phyloP scores from a whole-genome alignment of 1,140 invertebrate genomes.

The Dryas iulia region DNA sequence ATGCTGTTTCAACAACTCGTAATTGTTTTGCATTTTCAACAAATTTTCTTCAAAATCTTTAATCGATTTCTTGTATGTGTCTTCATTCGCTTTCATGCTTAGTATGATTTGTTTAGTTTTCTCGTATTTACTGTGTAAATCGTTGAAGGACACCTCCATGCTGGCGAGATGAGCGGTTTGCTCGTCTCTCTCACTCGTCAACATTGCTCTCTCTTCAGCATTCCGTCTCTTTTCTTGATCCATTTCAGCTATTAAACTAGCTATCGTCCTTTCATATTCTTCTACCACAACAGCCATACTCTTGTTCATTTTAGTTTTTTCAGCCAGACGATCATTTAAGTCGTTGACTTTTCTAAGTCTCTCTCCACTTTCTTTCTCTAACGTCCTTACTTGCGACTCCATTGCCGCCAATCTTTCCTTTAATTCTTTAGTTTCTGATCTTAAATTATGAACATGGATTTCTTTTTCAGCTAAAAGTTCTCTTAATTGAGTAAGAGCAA shows the following conservation, averaged over 20 bases:
- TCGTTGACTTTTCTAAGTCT: slow-evolving; percentile 60
- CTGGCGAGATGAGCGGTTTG: slow-evolving; percentile 87
- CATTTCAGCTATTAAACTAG: slow-evolving; percentile 82
- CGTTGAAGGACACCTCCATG: slow-evolving; percentile 89
- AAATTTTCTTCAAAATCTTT: slow-evolving; percentile 68
- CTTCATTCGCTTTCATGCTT: slow-evolving; percentile 71
- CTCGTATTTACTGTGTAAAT: slow-evolving; percentile 84
- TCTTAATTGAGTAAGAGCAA: slow-evolving; percentile 58
- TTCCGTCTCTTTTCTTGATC: slow-evolving; percentile 80
- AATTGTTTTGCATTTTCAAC: slow-evolving; percentile 73
- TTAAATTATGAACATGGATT: slow-evolving; percentile 61
- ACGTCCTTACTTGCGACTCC: slow-evolving; percentile 59
- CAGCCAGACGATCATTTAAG: slow-evolving; percentile 56
- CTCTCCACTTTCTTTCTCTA: slow-evolving; percentile 58
- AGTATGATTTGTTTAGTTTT: slow-evolving; percentile 75
- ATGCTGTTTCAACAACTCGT: slow-evolving; percentile 73
- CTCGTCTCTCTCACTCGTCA: slow-evolving; percentile 82
- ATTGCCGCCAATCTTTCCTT: slow-evolving; percentile 56
- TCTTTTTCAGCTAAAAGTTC: slow-evolving; percentile 72
- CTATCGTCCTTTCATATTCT: slow-evolving; percentile 86
- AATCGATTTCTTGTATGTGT: slow-evolving; percentile 63
- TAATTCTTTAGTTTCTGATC: slow-evolving; percentile 62
- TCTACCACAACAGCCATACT: slow-evolving; percentile 82
- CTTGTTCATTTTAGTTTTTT: slow-evolving; percentile 65
- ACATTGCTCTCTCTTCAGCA: slow-evolving; percentile 60